phyloP scores from a whole-genome alignment of 2,888 invertebrate species.

The Chrysolina oricalcia region DNA sequence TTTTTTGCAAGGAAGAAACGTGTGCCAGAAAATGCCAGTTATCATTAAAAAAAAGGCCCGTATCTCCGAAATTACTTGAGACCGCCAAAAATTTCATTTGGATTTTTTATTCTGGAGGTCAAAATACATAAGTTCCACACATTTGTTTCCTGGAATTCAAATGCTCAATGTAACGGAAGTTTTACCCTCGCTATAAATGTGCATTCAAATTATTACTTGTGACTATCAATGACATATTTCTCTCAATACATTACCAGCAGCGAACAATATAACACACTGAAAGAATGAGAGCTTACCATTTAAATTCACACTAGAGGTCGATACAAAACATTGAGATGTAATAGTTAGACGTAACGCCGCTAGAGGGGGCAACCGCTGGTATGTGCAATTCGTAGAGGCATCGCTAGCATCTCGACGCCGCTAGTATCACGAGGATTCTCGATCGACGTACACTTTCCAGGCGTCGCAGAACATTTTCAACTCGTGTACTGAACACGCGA shows the following conservation, averaged over 20 bases:
- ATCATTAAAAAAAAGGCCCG: too few relatives aligned
- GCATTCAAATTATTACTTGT: too few relatives aligned
- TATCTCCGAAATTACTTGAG: too few relatives aligned
- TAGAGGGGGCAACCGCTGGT: constrained; percentile 60
- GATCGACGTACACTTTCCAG: constrained; percentile 41
- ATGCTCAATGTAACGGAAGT: too few relatives aligned
- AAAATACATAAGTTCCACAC: too few relatives aligned
- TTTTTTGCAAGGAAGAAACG: too few relatives aligned
- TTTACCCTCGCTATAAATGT: too few relatives aligned
- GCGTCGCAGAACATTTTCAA: constrained; percentile 36
- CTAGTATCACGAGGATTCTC: constrained; percentile 60
- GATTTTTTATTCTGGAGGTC: too few relatives aligned
- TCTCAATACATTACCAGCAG: constrained; percentile 29
- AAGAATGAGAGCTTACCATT: constrained; percentile 44
- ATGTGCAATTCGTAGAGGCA: constrained; percentile 52
- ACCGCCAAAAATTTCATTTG: too few relatives aligned
- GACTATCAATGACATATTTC: not conserved
- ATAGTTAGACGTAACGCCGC: constrained; percentile 49
- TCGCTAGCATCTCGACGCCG: constrained; percentile 61
- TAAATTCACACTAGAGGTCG: constrained; percentile 53
- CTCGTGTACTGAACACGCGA: constrained; percentile 55
- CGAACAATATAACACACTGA: constrained; percentile 36
- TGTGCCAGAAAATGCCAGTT: too few relatives aligned
- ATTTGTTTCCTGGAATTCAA: too few relatives aligned
- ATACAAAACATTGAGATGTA: constrained; percentile 56